Conservation (phyloP, 2,797 vertebrate species). For the Ctenopoma kingsleyae region DNA sequence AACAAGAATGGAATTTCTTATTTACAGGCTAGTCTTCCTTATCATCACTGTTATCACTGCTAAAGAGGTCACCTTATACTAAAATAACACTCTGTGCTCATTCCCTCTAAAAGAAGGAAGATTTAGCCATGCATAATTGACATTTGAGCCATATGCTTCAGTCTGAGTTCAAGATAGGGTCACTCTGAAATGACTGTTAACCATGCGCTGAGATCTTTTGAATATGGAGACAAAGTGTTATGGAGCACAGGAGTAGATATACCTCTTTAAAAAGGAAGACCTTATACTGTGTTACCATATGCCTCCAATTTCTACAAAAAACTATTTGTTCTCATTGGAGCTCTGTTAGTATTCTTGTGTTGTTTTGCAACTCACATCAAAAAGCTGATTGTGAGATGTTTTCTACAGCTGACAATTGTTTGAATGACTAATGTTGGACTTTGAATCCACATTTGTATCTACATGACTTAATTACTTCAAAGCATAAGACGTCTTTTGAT, state of each 20-base stretch:
- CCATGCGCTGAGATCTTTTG: slow-evolving; percentile 24
- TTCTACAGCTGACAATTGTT: slow-evolving; percentile 30
- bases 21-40: slow-evolving; percentile 24
- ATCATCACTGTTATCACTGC: slow-evolving; percentile 49
- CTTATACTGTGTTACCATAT: no score
- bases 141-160: slow-evolving; percentile 54
- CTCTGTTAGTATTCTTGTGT: slow-evolving; percentile 12
- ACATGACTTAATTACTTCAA: slow-evolving; percentile 25
- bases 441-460: slow-evolving; percentile 25
- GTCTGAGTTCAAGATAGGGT: slow-evolving; percentile 60
- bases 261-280: no score
- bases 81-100: slow-evolving; percentile 64
- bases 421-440: slow-evolving; percentile 28
- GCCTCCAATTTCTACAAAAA: no score
- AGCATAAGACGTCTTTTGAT: slow-evolving; percentile 27
- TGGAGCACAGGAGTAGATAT: not conserved
- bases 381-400: slow-evolving; percentile 22
- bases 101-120: slow-evolving; percentile 59
- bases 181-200: slow-evolving; percentile 42
- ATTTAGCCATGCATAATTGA: slow-evolving; percentile 69
- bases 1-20: slow-evolving; percentile 19
- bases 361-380: slow-evolving; percentile 29
- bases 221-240: slow-evolving; percentile 13
- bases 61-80: slow-evolving; percentile 69
- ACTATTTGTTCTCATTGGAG: not conserved